These are phyloP conservation scores for Masnerella sp. DNA, from an alignment of 2,888 invertebrate species.

Conservation along the genomic window DNA sequence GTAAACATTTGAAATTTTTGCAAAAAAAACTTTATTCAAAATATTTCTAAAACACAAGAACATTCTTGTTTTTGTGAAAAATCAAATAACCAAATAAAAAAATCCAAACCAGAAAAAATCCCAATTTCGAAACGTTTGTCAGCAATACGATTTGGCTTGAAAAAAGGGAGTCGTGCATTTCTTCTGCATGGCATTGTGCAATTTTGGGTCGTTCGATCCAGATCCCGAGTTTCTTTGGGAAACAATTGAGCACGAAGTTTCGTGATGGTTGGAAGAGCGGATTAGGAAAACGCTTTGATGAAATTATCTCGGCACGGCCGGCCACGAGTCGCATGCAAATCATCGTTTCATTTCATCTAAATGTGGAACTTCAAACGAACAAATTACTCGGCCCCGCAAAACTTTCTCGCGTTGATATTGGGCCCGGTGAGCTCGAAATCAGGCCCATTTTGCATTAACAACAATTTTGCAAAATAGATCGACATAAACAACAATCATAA, in stretches of 20 bases:
- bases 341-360: constrained; percentile 55
- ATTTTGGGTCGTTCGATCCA: constrained; percentile 48
- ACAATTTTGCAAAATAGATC: too few species aligned
- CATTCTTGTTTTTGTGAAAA: too few species aligned
- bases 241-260: constrained; percentile 57
- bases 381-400: constrained; percentile 52
- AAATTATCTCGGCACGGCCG: constrained; percentile 48
- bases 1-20: too few species aligned
- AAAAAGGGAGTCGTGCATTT: constrained; percentile 39
- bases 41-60: too few species aligned
- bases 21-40: too few species aligned
- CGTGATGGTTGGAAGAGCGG: constrained; percentile 54
- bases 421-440: constrained; percentile 42
- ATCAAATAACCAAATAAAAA: too few species aligned
- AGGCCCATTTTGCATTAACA: too few species aligned
- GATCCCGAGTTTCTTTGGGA: constrained; percentile 46
- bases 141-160: too few species aligned
- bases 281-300: constrained; percentile 56
- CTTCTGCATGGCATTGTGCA: constrained; percentile 35
- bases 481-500: too few species aligned
- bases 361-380: constrained; percentile 57
- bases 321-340: constrained; percentile 57
- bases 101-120: too few species aligned
- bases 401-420: constrained; percentile 51
- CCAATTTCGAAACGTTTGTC: too few species aligned